Evolutionary conservation across 2,888 invertebrate genomes (phyloP), one percentile per base, ranked within the genome.

Genomic region (Dicroscelio sp.): DNA sequence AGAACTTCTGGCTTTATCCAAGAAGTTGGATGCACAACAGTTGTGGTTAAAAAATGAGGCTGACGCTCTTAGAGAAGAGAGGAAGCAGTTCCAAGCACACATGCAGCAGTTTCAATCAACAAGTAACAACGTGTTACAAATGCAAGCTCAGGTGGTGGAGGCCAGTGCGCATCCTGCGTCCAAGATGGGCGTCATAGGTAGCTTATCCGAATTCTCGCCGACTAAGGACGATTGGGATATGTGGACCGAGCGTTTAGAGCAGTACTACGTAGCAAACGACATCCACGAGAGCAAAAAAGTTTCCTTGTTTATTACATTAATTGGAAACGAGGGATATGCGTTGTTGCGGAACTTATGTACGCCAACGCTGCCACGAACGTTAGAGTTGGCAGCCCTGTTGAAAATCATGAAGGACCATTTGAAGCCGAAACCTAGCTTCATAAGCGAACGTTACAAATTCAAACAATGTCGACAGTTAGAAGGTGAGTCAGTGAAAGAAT

Each of bases 321-420:
- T 85, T 31, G 85, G 85, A 4, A 48, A 27, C 8, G 85, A 78
- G n/a, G 76, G 85, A n/a, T 86, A 78, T 12, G 38, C 48, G 17
- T 31, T 86, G 10, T 31, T 86, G 27, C 55, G 27, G 33, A 86
- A 69, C 12, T 30, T 86, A 8, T 86, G 85, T n/a, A 69, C 43
- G 27, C 85, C 78, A 4, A 1, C 25, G 17, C 0, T 23, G 4
- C 83, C 83, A 10, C 43, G 63, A 6, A 63, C 58, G n/a, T n/a
- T n/a, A n/a, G n/a, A 4, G 0, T 6, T 12, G 75, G 93, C n/a
- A n/a, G n/a, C n/a, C n/a, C n/a, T 94, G 1, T 90, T 88, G 48
- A 73, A 60, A 23, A 80, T 90, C 12, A 78, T 93, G 58, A 80
- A 25, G 14, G n/a, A 63, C 1, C 91, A 91, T 35, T 78, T 91